Base-by-base conservation (phyloP, 2,113 vertebrate genomes). In the Megaptera novaeangliae region DNA sequence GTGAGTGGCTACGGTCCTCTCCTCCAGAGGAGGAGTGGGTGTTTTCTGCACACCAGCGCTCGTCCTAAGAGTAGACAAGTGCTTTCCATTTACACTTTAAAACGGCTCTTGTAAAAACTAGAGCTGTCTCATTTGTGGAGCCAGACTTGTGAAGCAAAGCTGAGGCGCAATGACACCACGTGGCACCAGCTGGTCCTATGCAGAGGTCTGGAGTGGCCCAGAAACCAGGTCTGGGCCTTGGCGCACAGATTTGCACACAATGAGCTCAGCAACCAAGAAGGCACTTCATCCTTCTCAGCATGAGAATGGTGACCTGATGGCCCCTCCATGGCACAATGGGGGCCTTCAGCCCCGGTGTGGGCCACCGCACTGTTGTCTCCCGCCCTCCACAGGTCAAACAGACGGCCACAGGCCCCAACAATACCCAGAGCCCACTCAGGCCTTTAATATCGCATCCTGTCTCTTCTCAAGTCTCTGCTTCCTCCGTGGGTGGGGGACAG, bases 51-150 rank as follows among this genome's bases (percentile, higher is more conserved):
- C 29, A 34, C 27, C 6, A 3, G 29, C 17, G 5, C 11, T 6
- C 0, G 0, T 27, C 8, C 20, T 0, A 2, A 27, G 20, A 25
- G 52, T 6, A 21, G 12, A 34, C 3, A n/a, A 31, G 34, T 0
- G 1, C 72, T 31, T 66, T 5, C 61, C 4, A 5, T 49, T 52
- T 52, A n/a, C 6, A 44, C 52, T 86, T 46, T 0, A 49, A 64
- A 44, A 15, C 0, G 14, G 5, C 39, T 86, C 80, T 25, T 41
- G 74, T 39, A 21, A n/a, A 75, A 10, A 11, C 13, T 31, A 55
- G 44, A 20, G 80, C 25, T 27, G 44, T 13, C 8, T 25, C 20
- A 17, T 0, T 1, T 15, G 59, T 11, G n/a, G 34, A 57, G 34
- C 41, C 63, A 46, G 92, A 8, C 52, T 18, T 3, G 23, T 29